These are phyloP conservation scores for Amphilophus citrinellus DNA, from an alignment of 2,113 vertebrate genomes.

Conservation along the genomic window DNA sequence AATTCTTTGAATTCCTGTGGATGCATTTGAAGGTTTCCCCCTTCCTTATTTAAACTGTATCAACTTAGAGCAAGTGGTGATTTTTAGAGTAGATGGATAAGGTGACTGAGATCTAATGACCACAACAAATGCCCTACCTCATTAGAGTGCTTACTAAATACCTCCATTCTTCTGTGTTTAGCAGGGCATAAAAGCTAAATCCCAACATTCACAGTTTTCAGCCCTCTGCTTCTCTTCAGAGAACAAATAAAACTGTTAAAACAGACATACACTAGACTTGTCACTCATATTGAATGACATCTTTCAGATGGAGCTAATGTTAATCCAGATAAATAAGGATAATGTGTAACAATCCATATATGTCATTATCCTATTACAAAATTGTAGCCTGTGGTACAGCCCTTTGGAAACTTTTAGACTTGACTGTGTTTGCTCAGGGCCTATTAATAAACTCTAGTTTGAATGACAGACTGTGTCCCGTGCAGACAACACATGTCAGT, in stretches of 20 bases:
- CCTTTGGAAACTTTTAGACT: conserved; percentile 80
- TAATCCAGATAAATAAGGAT: conserved; percentile 78
- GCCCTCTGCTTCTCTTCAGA: background rate
- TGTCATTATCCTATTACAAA: conserved; percentile 81
- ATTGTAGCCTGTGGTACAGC: conserved; percentile 69
- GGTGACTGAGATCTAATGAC: conserved; percentile 74
- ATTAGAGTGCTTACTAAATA: conserved; percentile 54
- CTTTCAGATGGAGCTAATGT: conserved; percentile 60
- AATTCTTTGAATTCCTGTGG: conserved; percentile 88
- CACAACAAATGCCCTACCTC: conserved; percentile 64
- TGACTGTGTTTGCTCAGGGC: conserved; percentile 78
- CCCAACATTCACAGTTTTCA: conserved; percentile 3
- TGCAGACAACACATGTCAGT: conserved; percentile 77
- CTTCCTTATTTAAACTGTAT: conserved; percentile 83
- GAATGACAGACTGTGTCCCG: conserved; percentile 78
- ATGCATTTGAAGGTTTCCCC: conserved; percentile 81
- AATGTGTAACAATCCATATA: conserved; percentile 74
- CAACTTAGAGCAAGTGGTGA: conserved; percentile 80
- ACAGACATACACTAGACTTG: conserved; percentile 29
- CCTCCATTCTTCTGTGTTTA: conserved; percentile 45
- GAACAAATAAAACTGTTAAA: conserved; percentile 43
- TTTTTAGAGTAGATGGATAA: conserved; percentile 80
- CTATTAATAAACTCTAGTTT: conserved; percentile 80
- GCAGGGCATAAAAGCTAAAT: conserved; percentile 33
- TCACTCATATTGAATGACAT: conserved; percentile 73